Evolutionary conservation across 2,797 vertebrate genomes (phyloP).

Genomic region (Enteromius afrohamiltoni): DNA sequence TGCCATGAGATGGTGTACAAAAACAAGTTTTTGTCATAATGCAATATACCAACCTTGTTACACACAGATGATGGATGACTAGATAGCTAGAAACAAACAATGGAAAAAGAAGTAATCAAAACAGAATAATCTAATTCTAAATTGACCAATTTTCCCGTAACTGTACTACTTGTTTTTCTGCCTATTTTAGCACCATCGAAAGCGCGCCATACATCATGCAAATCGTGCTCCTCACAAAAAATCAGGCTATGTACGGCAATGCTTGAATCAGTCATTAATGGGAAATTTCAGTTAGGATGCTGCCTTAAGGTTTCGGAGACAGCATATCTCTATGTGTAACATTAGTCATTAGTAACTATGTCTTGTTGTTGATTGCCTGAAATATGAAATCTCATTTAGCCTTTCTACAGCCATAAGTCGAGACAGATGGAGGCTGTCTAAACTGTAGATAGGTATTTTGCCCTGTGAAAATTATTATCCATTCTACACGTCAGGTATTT

Average conservation of each 20-base stretch:
- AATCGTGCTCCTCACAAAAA: neutral
- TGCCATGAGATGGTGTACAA: too few relatives aligned
- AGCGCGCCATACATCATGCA: neutral
- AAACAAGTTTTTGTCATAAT: too few relatives aligned
- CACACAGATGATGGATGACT: neutral
- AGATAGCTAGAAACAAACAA: neutral
- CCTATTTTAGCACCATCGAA: neutral
- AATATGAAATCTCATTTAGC: slow-evolving; percentile 35
- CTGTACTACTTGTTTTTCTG: neutral
- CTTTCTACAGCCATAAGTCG: slow-evolving; percentile 2
- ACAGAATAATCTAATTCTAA: neutral
- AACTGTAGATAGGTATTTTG: slow-evolving; percentile 12
- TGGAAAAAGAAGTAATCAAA: neutral
- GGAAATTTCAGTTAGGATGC: neutral
- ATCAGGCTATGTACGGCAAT: neutral
- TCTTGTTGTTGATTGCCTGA: slow-evolving; percentile 22
- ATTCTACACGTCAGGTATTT: slow-evolving; percentile 17
- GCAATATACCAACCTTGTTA: too few relatives aligned
- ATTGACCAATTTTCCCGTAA: neutral
- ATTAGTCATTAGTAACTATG: slow-evolving; percentile 36
- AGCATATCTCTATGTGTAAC: slow-evolving; percentile 23
- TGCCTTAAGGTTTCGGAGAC: neutral
- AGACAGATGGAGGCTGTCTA: slow-evolving; percentile 35
- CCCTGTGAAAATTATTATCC: slow-evolving; percentile 18
- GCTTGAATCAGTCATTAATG: slow-evolving; percentile 11